phyloP scores from a whole-genome alignment of 2,113 vertebrate genomes.

The Serilophus lunatus region DNA sequence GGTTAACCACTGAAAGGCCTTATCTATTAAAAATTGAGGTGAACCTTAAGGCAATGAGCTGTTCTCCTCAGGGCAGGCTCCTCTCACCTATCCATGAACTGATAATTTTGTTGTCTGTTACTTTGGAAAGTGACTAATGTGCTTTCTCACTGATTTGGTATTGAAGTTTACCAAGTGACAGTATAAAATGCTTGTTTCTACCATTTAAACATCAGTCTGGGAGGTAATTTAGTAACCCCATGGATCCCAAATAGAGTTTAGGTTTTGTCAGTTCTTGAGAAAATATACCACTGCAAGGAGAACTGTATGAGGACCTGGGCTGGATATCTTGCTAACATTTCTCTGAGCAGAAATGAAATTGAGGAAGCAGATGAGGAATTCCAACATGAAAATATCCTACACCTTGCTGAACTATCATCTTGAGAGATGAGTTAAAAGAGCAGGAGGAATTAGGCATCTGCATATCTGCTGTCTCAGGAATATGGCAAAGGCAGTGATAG shows the following conservation, averaged over 20 bases:
- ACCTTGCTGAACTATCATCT: neutral
- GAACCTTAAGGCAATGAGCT: slow-evolving; percentile 6
- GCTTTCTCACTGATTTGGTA: neutral
- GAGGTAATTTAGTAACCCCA: neutral
- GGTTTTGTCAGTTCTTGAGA: neutral
- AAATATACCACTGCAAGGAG: neutral
- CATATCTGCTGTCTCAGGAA: slow-evolving; percentile 52
- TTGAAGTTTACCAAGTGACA: neutral
- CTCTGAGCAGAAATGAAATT: neutral
- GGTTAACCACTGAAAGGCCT: neutral
- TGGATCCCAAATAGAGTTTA: neutral
- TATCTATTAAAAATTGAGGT: slow-evolving; percentile 10
- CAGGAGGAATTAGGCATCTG: neutral
- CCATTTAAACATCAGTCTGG: neutral
- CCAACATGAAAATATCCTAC: neutral
- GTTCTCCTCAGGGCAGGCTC: neutral
- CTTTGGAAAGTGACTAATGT: neutral
- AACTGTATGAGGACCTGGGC: neutral
- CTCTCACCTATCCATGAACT: neutral
- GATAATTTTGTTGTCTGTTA: slow-evolving; percentile 5
- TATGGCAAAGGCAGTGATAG: neutral
- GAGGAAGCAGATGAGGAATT: neutral
- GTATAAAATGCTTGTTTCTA: neutral
- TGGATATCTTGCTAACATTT: neutral
- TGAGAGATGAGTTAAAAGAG: neutral